Evolutionary conservation across 2,113 vertebrate species (phyloP).

Genomic region (Heterotilapia buettikoferi): DNA sequence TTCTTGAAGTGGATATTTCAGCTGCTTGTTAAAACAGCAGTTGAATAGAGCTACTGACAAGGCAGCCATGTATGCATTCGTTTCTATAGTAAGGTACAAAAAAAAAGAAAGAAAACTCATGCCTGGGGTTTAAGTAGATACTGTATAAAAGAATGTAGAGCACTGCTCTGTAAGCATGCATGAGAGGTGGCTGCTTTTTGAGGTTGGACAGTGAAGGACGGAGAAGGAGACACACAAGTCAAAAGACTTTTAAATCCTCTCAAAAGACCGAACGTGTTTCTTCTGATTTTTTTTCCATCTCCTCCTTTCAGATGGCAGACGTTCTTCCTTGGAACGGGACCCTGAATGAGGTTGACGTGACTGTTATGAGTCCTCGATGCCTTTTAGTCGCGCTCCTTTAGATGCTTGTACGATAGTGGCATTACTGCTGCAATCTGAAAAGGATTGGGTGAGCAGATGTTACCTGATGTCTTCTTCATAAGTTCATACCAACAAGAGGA

Average conservation of each 20-base stretch:
- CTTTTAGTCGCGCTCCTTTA: constrained; percentile 54
- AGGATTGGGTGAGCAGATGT: background rate
- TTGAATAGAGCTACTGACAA: constrained; percentile 32
- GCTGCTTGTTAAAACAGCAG: constrained; percentile 52
- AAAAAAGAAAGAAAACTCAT: constrained; percentile 35
- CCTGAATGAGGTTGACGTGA: background rate
- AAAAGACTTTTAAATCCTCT: background rate
- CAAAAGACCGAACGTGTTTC: background rate
- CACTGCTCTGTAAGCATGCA: constrained; percentile 54
- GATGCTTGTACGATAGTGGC: constrained; percentile 70
- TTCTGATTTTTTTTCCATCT: background rate
- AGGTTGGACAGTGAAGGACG: background rate
- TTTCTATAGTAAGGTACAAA: constrained; percentile 31
- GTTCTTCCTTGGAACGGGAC: background rate
- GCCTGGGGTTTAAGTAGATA: constrained; percentile 32
- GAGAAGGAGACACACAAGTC: background rate
- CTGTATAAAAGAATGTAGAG: constrained; percentile 29
- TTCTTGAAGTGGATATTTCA: constrained; percentile 33
- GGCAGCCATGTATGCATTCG: constrained; percentile 52
- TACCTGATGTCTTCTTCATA: background rate
- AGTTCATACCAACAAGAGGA: background rate
- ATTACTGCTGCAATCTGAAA: constrained; percentile 62
- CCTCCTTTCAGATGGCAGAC: background rate
- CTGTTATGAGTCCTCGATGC: background rate
- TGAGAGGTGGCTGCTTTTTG: background rate